Evolutionary conservation across 2,888 invertebrate species (phyloP).

Genomic region (Carterocephalus palaemon): DNA sequence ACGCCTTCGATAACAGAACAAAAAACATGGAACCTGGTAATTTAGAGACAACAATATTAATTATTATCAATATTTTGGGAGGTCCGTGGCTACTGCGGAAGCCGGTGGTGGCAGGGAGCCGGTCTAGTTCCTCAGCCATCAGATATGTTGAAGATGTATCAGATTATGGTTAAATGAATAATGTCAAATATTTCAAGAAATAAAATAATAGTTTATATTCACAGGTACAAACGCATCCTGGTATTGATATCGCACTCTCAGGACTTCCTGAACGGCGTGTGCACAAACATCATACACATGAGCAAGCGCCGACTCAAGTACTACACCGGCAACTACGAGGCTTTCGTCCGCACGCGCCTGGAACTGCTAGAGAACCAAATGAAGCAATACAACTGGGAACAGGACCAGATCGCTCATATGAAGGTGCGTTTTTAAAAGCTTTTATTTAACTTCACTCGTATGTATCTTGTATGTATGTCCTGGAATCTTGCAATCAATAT

Average conservation of each 20-base stretch:
- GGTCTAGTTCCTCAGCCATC: too few species aligned
- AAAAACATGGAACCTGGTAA: too few species aligned
- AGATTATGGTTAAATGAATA: too few species aligned
- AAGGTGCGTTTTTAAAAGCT: constrained; percentile 86
- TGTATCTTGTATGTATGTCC: too few species aligned
- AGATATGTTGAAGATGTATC: too few species aligned
- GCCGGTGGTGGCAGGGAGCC: too few species aligned
- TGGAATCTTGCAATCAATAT: neutral
- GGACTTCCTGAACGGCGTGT: constrained; percentile 98
- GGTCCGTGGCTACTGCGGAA: too few species aligned
- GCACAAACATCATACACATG: constrained; percentile 97
- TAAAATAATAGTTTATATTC: constrained; percentile 28
- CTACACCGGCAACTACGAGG: constrained; percentile 98
- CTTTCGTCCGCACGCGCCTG: constrained; percentile 94
- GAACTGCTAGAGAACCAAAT: constrained; percentile 98
- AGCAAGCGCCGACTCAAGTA: constrained; percentile 95
- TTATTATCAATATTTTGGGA: too few species aligned
- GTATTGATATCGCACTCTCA: constrained; percentile 99
- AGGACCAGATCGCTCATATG: constrained; percentile 99
- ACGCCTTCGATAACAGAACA: too few species aligned
- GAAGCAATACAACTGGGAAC: constrained; percentile 99
- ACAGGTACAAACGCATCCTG: constrained; percentile 95
- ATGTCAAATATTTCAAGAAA: too few species aligned
- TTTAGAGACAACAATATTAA: too few species aligned
- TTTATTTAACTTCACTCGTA: too few species aligned